Evolutionary conservation across 2,797 vertebrate species (phyloP), one percentile per base, ranked within the genome.

Genomic region (Oreortyx pictus): DNA sequence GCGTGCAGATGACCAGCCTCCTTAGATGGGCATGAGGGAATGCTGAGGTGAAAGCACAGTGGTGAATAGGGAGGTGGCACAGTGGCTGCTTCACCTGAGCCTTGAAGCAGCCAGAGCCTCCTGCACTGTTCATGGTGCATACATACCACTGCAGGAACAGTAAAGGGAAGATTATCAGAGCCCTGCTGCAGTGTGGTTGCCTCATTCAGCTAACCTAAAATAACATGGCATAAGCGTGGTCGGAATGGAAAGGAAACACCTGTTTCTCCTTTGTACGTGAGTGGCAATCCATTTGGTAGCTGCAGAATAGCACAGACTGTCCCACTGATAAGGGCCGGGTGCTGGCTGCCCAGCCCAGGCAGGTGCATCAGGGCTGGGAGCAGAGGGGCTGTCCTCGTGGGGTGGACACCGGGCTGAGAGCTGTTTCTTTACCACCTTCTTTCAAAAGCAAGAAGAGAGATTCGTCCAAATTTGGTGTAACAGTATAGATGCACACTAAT

Each of bases 161-260:
- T 2, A 24, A 86, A 85, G 62, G n/a, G 44, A 83, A 2, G 2
- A 85, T 88, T 90, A 65, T 39, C 68, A 76, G 86, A 88, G 44
- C 29, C 29, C 25, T 3, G 3, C 12, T 80, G 37, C 74, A 33
- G 57, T 35, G 57, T 73, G 37, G 50, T 41, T 65, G 78, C 89
- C 86, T 93, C 81, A 54, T 67, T 62, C 54, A 75, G 78, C 92
- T 91, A 49, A 94, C 75, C 72, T 93, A 87, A 93, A 94, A 93
- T 88, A 95, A 93, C 81, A 82, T 35, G 78, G 86, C 88, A 91
- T 82, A 31, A 2, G 43, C 78, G 70, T 50, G 61, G 77, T 82
- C 74, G 77, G 92, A 93, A 86, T 94, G 94, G 81, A 97, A 96
- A 97, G 91, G 90, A 97, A 96, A 96, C 97, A 97, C 96, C 95